Evolutionary conservation across 2,888 invertebrate genomes (phyloP).

Genomic region (Epirrhoe tristata): DNA sequence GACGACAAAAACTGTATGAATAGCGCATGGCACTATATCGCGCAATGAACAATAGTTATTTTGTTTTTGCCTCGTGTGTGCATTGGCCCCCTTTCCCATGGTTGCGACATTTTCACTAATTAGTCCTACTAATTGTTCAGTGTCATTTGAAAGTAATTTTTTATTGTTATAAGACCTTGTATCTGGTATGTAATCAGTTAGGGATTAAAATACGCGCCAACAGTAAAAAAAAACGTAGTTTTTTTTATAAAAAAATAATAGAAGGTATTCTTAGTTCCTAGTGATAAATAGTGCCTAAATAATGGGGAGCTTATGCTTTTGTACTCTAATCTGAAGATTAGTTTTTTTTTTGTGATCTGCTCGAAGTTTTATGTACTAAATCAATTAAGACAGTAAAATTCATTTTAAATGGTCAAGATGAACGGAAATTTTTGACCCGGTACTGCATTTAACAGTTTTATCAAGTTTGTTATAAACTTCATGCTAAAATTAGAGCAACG

Average conservation of each 20-base stretch:
- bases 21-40: slow-evolving; percentile 42
- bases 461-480: no score
- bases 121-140: slow-evolving; percentile 40
- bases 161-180: slow-evolving; percentile 29
- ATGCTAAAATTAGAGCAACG: background rate
- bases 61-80: slow-evolving; percentile 49
- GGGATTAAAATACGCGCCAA: background rate
- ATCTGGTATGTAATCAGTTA: background rate
- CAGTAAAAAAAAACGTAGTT: background rate
- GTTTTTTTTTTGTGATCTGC: no score
- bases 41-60: slow-evolving; percentile 53
- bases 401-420: no score
- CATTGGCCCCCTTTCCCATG: slow-evolving; percentile 62
- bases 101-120: slow-evolving; percentile 64
- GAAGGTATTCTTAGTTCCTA: no score
- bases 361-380: no score
- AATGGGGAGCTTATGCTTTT: no score
- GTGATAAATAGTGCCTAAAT: no score
- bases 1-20: slow-evolving; percentile 43
- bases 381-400: no score
- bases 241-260: background rate
- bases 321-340: no score
- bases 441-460: no score
- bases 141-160: slow-evolving; percentile 35
- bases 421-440: no score